Evolutionary conservation across 2,797 vertebrate genomes (phyloP).

Genomic region (Silurus lanzhouensis): DNA sequence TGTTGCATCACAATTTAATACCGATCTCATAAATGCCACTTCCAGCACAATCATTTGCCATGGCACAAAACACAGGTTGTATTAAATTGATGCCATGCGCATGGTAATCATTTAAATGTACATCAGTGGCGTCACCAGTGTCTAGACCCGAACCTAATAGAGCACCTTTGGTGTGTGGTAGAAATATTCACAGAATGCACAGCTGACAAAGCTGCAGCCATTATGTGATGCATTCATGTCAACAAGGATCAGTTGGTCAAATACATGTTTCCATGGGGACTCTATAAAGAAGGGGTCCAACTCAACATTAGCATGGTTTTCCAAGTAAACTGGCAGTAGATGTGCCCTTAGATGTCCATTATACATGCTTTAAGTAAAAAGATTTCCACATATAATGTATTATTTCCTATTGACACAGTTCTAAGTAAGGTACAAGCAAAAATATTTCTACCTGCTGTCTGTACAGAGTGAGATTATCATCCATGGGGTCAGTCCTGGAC

Average conservation of each 20-base stretch:
- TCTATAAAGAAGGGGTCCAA: background rate
- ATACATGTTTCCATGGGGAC: background rate
- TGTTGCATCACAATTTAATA: background rate
- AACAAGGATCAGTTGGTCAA: background rate
- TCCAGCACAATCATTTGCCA: background rate
- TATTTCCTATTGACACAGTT: background rate
- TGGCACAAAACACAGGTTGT: background rate
- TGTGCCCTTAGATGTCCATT: background rate
- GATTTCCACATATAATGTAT: background rate
- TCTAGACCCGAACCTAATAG: background rate
- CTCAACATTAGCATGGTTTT: background rate
- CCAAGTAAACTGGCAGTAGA: background rate
- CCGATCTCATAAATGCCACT: background rate
- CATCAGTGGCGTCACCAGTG: background rate
- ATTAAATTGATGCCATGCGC: background rate
- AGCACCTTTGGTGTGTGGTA: background rate
- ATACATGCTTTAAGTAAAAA: background rate
- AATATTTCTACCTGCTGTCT: constrained; percentile 85
- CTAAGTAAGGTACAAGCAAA: background rate
- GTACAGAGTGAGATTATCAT: constrained; percentile 89
- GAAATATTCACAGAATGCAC: background rate
- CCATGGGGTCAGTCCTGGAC: constrained; percentile 88
- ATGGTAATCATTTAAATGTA: background rate
- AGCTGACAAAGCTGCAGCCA: background rate
- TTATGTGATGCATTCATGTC: background rate